These are phyloP conservation scores for Phoxinus phoxinus DNA, from an alignment of 2,113 vertebrate species.

Conservation along the genomic window DNA sequence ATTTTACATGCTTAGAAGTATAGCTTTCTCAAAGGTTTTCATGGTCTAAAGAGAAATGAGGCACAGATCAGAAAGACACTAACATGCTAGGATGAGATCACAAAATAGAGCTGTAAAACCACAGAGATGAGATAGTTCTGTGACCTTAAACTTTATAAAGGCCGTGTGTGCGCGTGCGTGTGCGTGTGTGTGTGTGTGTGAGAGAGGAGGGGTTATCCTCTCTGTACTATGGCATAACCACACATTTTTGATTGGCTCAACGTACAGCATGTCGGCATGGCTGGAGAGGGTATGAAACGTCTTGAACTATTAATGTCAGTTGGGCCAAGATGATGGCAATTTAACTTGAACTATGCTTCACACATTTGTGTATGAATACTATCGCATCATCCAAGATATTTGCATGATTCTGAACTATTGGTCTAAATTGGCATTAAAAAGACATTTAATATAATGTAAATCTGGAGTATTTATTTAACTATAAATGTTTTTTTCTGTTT, in stretches of 20 bases:
- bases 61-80: slow-evolving; percentile 38
- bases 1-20: slow-evolving; percentile 39
- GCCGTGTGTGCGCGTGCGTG: too few species aligned
- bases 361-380: not conserved
- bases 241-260: slow-evolving; percentile 40
- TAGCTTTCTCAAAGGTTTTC: slow-evolving; percentile 44
- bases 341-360: slow-evolving; percentile 20
- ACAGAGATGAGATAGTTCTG: slow-evolving; percentile 31
- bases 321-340: slow-evolving; percentile 31
- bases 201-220: slow-evolving; percentile 14
- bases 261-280: slow-evolving; percentile 43
- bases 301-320: slow-evolving; percentile 43
- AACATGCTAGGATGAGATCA: slow-evolving; percentile 43
- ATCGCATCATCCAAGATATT: not conserved
- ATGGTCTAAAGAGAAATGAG: slow-evolving; percentile 30
- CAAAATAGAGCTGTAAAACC: slow-evolving; percentile 37
- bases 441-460: slow-evolving; percentile 1
- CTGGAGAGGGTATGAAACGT: slow-evolving; percentile 47
- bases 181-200: not conserved
- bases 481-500: not conserved
- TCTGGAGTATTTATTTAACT: slow-evolving; percentile 32
- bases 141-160: slow-evolving; percentile 36
- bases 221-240: slow-evolving; percentile 36
- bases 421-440: slow-evolving; percentile 25
- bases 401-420: slow-evolving; percentile 4